Percentiles rank a stretch among this genome's conserved stretches.
phyloP scores from a whole-genome alignment of 2,797 vertebrate genomes.

The Gambusia yucatana region DNA sequence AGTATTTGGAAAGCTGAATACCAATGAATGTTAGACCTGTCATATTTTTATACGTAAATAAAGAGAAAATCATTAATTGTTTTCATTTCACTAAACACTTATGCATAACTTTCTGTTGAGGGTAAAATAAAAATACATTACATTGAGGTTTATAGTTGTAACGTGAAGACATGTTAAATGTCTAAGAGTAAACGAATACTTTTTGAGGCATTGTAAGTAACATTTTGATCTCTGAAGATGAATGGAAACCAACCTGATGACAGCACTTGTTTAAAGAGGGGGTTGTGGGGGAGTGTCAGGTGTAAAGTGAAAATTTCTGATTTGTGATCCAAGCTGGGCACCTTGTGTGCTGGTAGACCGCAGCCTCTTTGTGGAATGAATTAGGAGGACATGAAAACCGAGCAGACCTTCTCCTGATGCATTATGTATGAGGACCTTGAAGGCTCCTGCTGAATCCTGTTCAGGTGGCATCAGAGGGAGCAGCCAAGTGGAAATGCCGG shows the following conservation, averaged over 20 bases:
- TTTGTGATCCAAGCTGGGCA: slow-evolving; percentile 39
- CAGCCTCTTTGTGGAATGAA: slow-evolving; percentile 72
- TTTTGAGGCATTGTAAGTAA: not conserved
- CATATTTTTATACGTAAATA: not conserved
- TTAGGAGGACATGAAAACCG: slow-evolving; percentile 79
- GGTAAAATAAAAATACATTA: not conserved
- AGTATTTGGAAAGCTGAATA: not conserved
- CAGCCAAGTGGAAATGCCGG: slow-evolving; percentile 77
- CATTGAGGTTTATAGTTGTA: not conserved
- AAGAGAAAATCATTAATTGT: not conserved
- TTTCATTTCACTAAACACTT: not conserved
- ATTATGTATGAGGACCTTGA: slow-evolving; percentile 79
- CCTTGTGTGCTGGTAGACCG: slow-evolving; percentile 44
- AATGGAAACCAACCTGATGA: slow-evolving; percentile 14
- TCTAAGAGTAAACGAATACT: not conserved
- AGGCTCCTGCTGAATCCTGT: slow-evolving; percentile 76
- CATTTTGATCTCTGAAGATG: slow-evolving; percentile 11
- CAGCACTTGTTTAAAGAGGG: slow-evolving; percentile 14
- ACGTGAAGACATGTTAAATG: not conserved
- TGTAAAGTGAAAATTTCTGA: slow-evolving; percentile 39
- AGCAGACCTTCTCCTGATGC: slow-evolving; percentile 71
- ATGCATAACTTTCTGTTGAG: not conserved
- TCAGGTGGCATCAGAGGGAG: slow-evolving; percentile 78
- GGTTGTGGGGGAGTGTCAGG: not conserved
- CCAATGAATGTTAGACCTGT: not conserved